phyloP scores from a whole-genome alignment of 2,888 invertebrate species.

The Archips xylosteana region DNA sequence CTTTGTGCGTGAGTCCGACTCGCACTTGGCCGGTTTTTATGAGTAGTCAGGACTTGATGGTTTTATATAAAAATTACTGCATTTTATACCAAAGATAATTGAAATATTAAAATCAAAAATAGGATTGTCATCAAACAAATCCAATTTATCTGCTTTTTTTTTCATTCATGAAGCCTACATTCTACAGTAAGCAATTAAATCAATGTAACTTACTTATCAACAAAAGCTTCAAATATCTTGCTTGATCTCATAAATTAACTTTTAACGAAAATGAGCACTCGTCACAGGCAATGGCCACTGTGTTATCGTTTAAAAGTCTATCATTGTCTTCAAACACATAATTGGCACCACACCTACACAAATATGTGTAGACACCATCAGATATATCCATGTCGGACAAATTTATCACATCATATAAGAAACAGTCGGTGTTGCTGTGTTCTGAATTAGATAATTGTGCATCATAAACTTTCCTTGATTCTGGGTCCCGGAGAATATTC shows the following conservation, averaged over 20 bases:
- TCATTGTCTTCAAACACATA: constrained; percentile 75
- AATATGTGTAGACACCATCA: constrained; percentile 77
- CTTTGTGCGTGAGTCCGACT: too few relatives aligned
- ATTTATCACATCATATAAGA: constrained; percentile 86
- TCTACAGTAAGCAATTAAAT: neutral
- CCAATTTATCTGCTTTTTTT: neutral
- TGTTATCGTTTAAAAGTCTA: constrained; percentile 53
- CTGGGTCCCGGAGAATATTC: constrained; percentile 87
- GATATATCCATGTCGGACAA: constrained; percentile 77
- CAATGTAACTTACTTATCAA: neutral
- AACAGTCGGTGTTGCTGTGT: constrained; percentile 75
- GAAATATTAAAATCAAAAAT: too few relatives aligned
- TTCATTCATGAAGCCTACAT: neutral
- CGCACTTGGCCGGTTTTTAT: too few relatives aligned
- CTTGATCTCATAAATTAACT: constrained; percentile 63
- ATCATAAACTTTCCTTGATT: constrained; percentile 88
- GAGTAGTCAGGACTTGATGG: too few relatives aligned
- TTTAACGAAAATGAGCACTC: constrained; percentile 91
- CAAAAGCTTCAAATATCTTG: neutral
- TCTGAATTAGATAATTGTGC: constrained; percentile 85
- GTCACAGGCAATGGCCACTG: constrained; percentile 87
- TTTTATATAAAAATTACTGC: too few relatives aligned
- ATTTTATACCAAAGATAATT: too few relatives aligned
- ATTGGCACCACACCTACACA: constrained; percentile 89
- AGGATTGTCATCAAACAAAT: too few relatives aligned